Conservation (phyloP, 2,113 vertebrate genomes). For the Lagopus muta region DNA sequence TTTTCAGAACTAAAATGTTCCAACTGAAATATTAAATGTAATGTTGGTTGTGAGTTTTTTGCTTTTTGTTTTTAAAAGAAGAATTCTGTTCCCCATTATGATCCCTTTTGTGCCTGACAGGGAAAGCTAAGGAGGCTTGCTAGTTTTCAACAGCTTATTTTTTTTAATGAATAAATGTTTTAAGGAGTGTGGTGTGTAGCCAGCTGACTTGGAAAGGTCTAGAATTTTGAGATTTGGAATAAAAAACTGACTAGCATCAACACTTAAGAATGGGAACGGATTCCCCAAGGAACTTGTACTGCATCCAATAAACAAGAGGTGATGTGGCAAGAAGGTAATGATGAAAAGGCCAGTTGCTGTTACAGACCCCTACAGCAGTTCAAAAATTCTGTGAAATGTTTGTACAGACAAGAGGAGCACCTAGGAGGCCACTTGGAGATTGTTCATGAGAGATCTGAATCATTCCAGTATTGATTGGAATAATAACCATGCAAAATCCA, state of each 20-base stretch:
- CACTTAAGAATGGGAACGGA: neutral
- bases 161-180: neutral
- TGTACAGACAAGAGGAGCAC: slow-evolving; percentile 13
- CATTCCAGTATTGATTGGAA: slow-evolving; percentile 26
- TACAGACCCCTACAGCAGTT: neutral
- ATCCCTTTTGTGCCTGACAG: neutral
- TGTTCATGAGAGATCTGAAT: slow-evolving; percentile 43
- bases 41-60: neutral
- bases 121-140: neutral
- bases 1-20: neutral
- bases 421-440: slow-evolving; percentile 14
- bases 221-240: neutral
- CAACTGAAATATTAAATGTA: neutral
- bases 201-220: neutral
- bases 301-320: neutral
- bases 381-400: slow-evolving; percentile 30
- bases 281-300: neutral
- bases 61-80: neutral
- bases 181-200: neutral
- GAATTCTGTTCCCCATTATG: accelerated
- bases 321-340: neutral
- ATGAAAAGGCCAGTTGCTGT: neutral
- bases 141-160: neutral
- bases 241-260: neutral
- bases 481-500: slow-evolving; percentile 34